Evolutionary conservation across 2,888 invertebrate species (phyloP).

Genomic region (Lomographa bimaculata): DNA sequence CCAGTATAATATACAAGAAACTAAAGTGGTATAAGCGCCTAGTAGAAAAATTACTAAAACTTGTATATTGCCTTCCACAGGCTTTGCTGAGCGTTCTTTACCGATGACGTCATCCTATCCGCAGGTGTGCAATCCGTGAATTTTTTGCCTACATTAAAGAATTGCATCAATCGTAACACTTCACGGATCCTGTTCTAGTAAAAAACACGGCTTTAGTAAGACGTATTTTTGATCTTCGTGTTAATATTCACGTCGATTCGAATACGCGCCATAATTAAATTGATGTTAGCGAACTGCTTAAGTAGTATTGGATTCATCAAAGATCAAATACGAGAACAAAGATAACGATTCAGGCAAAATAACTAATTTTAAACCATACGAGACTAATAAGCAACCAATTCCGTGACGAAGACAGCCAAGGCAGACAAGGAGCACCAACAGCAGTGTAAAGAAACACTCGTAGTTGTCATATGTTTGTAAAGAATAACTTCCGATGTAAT

Average conservation of each 20-base stretch:
- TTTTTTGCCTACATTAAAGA: conserved; percentile 46
- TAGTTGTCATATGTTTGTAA: conserved; percentile 35
- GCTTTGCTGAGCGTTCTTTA: conserved; percentile 41
- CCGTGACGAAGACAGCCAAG: too few species aligned
- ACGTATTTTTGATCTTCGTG: not conserved
- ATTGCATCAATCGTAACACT: conserved; percentile 39
- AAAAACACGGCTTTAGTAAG: conserved; percentile 3
- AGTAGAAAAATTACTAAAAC: conserved; percentile 18
- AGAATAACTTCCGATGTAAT: conserved; percentile 52
- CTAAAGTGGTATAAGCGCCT: not conserved
- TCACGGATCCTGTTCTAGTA: conserved; percentile 22
- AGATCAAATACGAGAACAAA: conserved; percentile 8
- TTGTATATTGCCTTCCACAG: conserved; percentile 31
- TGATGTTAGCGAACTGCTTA: conserved; percentile 1
- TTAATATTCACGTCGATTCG: conserved; percentile 6
- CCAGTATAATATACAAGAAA: too few species aligned
- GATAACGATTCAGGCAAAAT: too few species aligned
- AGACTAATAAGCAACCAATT: too few species aligned
- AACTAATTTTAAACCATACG: too few species aligned
- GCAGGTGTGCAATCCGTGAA: conserved; percentile 49
- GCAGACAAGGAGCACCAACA: conserved; percentile 1
- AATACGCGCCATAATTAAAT: conserved; percentile 12
- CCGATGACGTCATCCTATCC: conserved; percentile 49
- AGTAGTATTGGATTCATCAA: not conserved
- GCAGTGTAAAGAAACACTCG: conserved; percentile 16